Evolutionary conservation across 1,140 invertebrate genomes (phyloP).

Genomic region (Helicoverpa armigera): DNA sequence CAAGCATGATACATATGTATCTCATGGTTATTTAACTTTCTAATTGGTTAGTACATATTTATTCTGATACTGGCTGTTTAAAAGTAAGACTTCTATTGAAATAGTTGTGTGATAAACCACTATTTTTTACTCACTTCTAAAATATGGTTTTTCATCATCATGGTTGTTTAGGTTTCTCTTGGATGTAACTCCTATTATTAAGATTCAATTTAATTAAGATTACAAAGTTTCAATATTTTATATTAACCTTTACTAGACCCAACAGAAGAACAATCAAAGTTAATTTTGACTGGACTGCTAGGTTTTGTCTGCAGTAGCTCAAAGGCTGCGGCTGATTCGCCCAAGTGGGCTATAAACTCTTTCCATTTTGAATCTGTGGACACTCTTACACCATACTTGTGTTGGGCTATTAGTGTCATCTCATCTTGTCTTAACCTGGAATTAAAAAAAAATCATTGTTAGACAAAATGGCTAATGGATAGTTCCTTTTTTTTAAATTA

Average conservation of each 20-base stretch:
- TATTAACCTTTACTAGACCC: slow-evolving; percentile 83
- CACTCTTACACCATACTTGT: slow-evolving; percentile 87
- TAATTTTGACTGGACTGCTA: slow-evolving; percentile 84
- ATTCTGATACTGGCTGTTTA: too few relatives aligned
- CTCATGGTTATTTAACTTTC: too few relatives aligned
- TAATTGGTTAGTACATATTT: too few relatives aligned
- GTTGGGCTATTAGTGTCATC: slow-evolving; percentile 88
- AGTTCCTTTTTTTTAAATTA: too few relatives aligned
- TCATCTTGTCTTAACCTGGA: slow-evolving; percentile 87
- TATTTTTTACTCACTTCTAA: too few relatives aligned
- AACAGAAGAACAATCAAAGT: slow-evolving; percentile 66
- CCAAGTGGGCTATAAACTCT: slow-evolving; percentile 85
- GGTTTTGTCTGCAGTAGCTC: slow-evolving; percentile 89
- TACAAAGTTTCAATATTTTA: slow-evolving; percentile 39
- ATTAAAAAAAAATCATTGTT: slow-evolving; percentile 49
- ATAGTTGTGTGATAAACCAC: too few relatives aligned
- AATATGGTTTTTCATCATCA: too few relatives aligned
- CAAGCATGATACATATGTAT: too few relatives aligned
- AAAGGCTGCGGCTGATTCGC: slow-evolving; percentile 88
- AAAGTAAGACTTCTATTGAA: too few relatives aligned
- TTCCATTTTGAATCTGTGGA: slow-evolving; percentile 79
- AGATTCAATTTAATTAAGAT: background rate
- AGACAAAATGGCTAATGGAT: background rate
- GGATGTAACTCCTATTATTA: too few relatives aligned
- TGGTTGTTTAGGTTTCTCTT: too few relatives aligned